Evolutionary conservation across 35 echinoderm and acorn worm species (phyloP).

Genomic region (Chiridota heheva): DNA sequence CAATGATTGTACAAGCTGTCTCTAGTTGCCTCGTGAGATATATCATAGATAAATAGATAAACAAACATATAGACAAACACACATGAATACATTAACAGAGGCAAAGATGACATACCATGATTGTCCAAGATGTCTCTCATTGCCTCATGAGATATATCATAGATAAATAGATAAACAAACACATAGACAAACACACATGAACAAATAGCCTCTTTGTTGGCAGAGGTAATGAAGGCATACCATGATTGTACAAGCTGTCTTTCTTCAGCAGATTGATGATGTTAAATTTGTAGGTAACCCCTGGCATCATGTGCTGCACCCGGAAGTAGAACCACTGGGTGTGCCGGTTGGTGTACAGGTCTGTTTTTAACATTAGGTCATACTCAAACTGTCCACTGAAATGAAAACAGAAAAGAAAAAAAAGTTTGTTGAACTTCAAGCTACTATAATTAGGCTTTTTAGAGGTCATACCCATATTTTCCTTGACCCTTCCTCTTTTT

Average conservation of each 20-base stretch:
- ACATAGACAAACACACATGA: too few species aligned
- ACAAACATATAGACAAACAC: too few species aligned
- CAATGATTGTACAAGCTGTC: too few species aligned
- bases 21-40: too few species aligned
- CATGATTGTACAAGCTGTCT: constrained; percentile 98
- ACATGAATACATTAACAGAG: too few species aligned
- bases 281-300: constrained; percentile 85
- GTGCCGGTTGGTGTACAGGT: constrained; percentile 93
- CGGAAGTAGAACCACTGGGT: constrained; percentile 99
- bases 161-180: too few species aligned
- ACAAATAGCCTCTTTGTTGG: too few species aligned
- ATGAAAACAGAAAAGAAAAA: constrained; percentile 3
- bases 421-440: background rate
- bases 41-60: too few species aligned
- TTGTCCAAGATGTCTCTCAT: too few species aligned
- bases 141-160: too few species aligned
- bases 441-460: background rate
- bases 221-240: too few species aligned
- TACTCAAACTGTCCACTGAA: constrained; percentile 99
- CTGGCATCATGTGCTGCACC: constrained; percentile 81
- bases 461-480: background rate
- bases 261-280: constrained; percentile 95
- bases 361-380: constrained; percentile 94
- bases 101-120: too few species aligned
- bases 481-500: background rate